These are phyloP conservation scores for Zeugodacus cucurbitae DNA, from an alignment of 1,140 invertebrate species.

Conservation along the genomic window DNA sequence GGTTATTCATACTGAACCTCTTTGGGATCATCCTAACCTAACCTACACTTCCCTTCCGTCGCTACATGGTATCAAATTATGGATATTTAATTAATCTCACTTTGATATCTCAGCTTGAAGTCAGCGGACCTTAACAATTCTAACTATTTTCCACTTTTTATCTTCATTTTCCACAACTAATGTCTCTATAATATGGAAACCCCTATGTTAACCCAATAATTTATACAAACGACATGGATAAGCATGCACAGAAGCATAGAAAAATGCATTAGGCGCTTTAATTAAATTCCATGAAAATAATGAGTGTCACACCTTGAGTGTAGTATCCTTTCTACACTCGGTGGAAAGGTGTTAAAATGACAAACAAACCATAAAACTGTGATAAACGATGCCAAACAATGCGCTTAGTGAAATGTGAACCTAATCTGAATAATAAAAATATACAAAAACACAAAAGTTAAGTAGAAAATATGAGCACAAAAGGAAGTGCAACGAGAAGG, in stretches of 20 bases:
- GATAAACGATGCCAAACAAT: constrained; percentile 53
- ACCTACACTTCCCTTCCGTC: too few species aligned
- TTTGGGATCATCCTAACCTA: too few species aligned
- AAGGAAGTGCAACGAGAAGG: constrained; percentile 33
- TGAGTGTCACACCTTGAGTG: background rate
- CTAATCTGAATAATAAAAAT: constrained; percentile 44
- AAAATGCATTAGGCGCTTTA: constrained; percentile 2
- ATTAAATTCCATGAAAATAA: constrained; percentile 22
- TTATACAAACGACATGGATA: background rate
- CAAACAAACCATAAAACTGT: constrained; percentile 64
- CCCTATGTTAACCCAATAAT: background rate
- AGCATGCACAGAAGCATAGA: background rate
- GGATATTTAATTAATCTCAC: too few species aligned
- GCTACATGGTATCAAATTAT: too few species aligned
- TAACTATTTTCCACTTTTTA: too few species aligned
- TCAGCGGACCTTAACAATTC: too few species aligned
- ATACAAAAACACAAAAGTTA: background rate
- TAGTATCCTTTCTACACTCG: constrained; percentile 53
- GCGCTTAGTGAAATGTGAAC: constrained; percentile 24
- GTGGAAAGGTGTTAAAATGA: constrained; percentile 62
- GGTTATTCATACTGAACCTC: too few species aligned
- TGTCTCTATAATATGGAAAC: background rate
- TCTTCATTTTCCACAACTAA: background rate
- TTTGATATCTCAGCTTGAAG: too few species aligned
- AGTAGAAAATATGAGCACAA: constrained; percentile 45